Percentiles rank a stretch among this genome's conserved stretches.
phyloP scores from a whole-genome alignment of 2,888 invertebrate species.

The Herminia tarsipennalis region DNA sequence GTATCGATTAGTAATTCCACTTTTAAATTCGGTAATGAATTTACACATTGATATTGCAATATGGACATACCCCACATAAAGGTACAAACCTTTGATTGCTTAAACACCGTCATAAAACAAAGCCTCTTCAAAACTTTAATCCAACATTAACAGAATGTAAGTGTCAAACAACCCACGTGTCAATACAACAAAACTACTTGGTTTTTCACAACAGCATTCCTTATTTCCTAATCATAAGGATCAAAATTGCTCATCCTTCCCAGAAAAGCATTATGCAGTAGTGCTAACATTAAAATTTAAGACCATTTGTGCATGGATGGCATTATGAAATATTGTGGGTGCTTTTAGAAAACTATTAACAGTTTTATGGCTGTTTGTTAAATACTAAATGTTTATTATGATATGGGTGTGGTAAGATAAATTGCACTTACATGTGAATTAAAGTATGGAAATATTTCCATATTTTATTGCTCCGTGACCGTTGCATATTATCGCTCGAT shows the following conservation, averaged over 20 bases:
- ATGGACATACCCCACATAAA: conserved; percentile 23
- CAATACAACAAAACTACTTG: conserved; percentile 6
- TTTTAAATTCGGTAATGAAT: no score
- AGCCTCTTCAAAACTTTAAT: conserved; percentile 41
- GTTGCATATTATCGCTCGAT: no score
- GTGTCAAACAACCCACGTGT: conserved; percentile 33
- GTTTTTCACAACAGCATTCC: not conserved
- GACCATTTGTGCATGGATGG: conserved; percentile 7
- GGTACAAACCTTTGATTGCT: conserved; percentile 25
- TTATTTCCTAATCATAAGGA: not conserved
- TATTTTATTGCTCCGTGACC: no score
- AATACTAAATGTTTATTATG: conserved; percentile 6
- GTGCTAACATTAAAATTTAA: conserved; percentile 11
- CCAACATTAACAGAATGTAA: conserved; percentile 37
- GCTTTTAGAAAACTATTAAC: conserved; percentile 16
- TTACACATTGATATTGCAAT: conserved; percentile 4
- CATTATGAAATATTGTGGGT: conserved; percentile 19
- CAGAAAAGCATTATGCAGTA: conserved; percentile 10
- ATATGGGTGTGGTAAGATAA: not conserved
- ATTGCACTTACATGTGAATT: not conserved
- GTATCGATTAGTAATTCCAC: no score
- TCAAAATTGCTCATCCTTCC: not conserved
- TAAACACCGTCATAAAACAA: conserved; percentile 48
- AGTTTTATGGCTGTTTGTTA: conserved; percentile 3
- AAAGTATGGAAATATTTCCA: no score